phyloP scores from a whole-genome alignment of 2,888 invertebrate species.

The Tridacna crocea region DNA sequence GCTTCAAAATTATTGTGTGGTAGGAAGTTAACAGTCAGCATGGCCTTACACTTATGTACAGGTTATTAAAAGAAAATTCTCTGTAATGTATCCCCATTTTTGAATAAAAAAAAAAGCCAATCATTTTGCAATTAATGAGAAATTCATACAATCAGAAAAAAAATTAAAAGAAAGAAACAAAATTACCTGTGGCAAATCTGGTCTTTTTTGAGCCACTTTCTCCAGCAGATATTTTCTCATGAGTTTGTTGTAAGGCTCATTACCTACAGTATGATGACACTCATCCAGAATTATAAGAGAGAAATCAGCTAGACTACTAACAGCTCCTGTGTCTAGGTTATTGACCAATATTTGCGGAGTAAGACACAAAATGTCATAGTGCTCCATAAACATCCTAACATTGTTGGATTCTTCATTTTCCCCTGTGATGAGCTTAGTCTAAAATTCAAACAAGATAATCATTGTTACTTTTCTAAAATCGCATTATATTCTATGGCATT shows the following conservation, averaged over 20 bases:
- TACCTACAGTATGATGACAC: conserved; percentile 73
- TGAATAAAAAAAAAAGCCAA: no score
- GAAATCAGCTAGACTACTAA: conserved; percentile 51
- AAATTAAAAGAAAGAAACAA: not conserved
- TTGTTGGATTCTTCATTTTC: conserved; percentile 50
- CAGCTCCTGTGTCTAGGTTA: conserved; percentile 53
- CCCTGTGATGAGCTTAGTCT: conserved; percentile 51
- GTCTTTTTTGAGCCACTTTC: conserved; percentile 24
- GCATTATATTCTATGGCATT: no score
- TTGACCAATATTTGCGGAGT: conserved; percentile 82
- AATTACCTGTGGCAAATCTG: conserved; percentile 59
- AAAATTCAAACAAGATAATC: conserved; percentile 10
- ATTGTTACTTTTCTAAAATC: no score
- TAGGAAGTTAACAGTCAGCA: no score
- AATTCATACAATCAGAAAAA: not conserved
- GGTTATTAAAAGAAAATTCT: no score
- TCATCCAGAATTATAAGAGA: conserved; percentile 75
- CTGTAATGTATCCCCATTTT: no score
- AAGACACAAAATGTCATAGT: conserved; percentile 60
- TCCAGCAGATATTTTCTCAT: conserved; percentile 73
- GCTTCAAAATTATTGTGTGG: no score
- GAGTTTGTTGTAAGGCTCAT: conserved; percentile 73
- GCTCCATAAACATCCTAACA: conserved; percentile 33
- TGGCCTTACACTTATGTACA: no score
- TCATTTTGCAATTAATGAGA: not conserved